These are phyloP conservation scores for Tokudaia tokunoshimensis DNA, from an alignment of 2,797 vertebrate genomes.

Conservation along the genomic window DNA sequence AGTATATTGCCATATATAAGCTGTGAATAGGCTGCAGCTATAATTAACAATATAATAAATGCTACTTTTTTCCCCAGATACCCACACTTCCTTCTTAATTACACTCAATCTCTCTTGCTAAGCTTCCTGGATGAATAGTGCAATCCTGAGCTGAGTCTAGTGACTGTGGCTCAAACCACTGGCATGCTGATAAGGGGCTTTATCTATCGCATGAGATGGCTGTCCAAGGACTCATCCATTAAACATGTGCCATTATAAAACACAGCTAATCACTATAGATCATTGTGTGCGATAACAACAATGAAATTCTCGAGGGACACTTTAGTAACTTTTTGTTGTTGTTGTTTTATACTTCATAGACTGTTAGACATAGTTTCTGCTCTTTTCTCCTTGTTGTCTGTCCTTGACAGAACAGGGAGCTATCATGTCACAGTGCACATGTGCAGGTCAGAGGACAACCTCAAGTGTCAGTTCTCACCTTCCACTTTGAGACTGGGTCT, in stretches of 20 bases:
- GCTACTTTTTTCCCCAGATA: slow-evolving; percentile 36
- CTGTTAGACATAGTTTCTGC: neutral
- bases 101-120: slow-evolving; percentile 69
- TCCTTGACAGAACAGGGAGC: neutral
- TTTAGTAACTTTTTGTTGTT: neutral
- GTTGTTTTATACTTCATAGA: neutral
- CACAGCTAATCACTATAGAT: slow-evolving; percentile 15
- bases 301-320: neutral
- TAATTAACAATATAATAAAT: slow-evolving; percentile 57
- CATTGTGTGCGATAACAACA: slow-evolving; percentile 12
- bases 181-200: slow-evolving; percentile 19
- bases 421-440: neutral
- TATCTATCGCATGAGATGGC: slow-evolving; percentile 48
- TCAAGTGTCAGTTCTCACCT: neutral
- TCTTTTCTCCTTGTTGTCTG: neutral
- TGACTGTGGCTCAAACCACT: slow-evolving; percentile 7
- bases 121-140: slow-evolving; percentile 48
- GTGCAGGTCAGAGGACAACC: neutral
- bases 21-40: slow-evolving; percentile 11
- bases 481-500: neutral
- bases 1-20: neutral
- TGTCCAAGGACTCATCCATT: neutral
- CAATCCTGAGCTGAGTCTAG: slow-evolving; percentile 13
- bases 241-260: slow-evolving; percentile 47
- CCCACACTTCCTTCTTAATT: slow-evolving; percentile 52